These are phyloP conservation scores for Glareola pratincola DNA, from an alignment of 2,113 vertebrate genomes.

Conservation along the genomic window DNA sequence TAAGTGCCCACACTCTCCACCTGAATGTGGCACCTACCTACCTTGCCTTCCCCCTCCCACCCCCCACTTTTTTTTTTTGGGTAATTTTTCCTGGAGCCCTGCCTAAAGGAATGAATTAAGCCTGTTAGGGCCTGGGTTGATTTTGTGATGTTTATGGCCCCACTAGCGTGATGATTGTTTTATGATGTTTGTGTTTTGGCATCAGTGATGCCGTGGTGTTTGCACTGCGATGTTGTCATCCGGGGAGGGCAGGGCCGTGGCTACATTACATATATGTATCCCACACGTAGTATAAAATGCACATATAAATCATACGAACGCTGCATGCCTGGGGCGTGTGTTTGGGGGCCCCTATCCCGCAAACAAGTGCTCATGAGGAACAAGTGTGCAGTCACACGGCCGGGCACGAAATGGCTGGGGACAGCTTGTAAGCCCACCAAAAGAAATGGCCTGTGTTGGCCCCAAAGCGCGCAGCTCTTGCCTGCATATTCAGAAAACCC, in stretches of 20 bases:
- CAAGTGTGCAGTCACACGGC: rapidly evolving
- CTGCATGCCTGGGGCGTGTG: rapidly evolving
- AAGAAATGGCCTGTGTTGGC: not conserved
- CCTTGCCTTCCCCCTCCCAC: not conserved
- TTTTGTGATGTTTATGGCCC: conserved; percentile 61
- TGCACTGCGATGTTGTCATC: conserved; percentile 21
- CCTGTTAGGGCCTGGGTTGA: not conserved
- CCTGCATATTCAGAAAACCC: not conserved
- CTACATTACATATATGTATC: not conserved
- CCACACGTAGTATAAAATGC: not conserved
- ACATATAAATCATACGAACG: not conserved
- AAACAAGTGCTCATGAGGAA: not conserved
- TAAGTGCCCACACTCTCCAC: not conserved
- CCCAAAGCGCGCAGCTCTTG: not conserved
- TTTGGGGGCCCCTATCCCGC: not conserved
- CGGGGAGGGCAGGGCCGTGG: not conserved
- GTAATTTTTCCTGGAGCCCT: conserved; percentile 33
- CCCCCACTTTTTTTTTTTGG: rapidly evolving
- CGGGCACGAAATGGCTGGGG: not conserved
- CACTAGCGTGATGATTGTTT: conserved; percentile 39
- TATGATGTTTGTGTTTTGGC: conserved; percentile 61
- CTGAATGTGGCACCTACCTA: not conserved
- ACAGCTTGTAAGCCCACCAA: not conserved
- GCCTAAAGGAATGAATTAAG: conserved; percentile 47
- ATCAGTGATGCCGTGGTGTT: conserved; percentile 34